Evolutionary conservation across 2,888 invertebrate species (phyloP).

Genomic region (Nematopogon swammerdamellus): DNA sequence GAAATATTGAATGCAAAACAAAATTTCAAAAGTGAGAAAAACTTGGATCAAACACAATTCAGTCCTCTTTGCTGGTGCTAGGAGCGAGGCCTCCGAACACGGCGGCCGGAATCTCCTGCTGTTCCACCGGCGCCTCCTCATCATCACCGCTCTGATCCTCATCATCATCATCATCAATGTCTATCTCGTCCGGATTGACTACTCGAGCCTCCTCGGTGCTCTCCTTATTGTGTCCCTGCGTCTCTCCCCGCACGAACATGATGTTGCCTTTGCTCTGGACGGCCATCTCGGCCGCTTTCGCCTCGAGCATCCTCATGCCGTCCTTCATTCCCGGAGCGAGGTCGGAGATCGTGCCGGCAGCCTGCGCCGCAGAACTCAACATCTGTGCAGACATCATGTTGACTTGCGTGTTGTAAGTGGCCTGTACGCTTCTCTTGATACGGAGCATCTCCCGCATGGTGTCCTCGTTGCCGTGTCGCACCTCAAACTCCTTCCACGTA

Average conservation of each 20-base stretch:
- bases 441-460: constrained; percentile 98
- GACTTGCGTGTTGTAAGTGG: constrained; percentile 96
- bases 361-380: constrained; percentile 72
- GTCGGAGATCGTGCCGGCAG: constrained; percentile 67
- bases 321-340: constrained; percentile 75
- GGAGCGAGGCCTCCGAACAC: constrained; percentile 81
- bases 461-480: constrained; percentile 98
- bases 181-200: constrained; percentile 84
- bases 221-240: constrained; percentile 65
- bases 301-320: constrained; percentile 86
- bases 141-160: constrained; percentile 55
- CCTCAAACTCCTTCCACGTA: constrained; percentile 99
- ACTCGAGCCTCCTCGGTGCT: constrained; percentile 61
- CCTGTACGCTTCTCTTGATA: constrained; percentile 96
- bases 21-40: too few species aligned
- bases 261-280: constrained; percentile 60
- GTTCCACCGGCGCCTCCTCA: constrained; percentile 72
- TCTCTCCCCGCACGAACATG: constrained; percentile 85
- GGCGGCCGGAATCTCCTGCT: constrained; percentile 82
- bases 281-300: constrained; percentile 72
- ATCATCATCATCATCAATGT: constrained; percentile 69
- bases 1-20: too few species aligned
- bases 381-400: constrained; percentile 99
- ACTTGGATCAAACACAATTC: too few species aligned
- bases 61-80: constrained; percentile 21